Evolutionary conservation across 2,113 vertebrate species (phyloP), one percentile per base, ranked within the genome.

Genomic region (Cochlearius cochlearius): DNA sequence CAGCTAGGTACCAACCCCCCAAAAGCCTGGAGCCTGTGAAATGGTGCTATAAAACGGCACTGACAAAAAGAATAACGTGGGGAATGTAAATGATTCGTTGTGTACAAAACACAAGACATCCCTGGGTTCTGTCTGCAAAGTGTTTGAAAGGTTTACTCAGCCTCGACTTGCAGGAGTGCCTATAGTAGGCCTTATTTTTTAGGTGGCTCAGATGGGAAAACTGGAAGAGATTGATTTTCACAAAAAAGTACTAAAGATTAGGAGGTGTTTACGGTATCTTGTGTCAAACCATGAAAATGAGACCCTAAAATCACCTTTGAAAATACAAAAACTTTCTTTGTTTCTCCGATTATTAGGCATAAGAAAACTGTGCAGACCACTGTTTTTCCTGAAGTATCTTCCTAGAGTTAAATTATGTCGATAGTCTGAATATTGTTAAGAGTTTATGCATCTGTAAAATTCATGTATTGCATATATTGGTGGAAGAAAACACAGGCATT

Each of bases 81-180:
- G 89, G 81, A 95, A 94, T 72, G 63, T 58, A 88, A 77, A 83
- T 60, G 72, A 88, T 88, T 92, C 23, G 3, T 63, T 77, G 90
- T 41, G 90, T 95, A 93, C 79, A 88, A 92, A 95, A 60, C 59
- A 92, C 2, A 3, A 80, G 83, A 80, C 36, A 64, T 88, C 66
- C 83, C 90, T 94, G 83, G 50, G 38, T 71, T 94, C 64, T 93
- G 72, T 94, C 94, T 71, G 58, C 67, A 56, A 90, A 94, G 29
- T 52, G 82, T 96, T 90, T 95, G 92, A 97, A 96, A 94, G 58
- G 43, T 86, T 95, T 92, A 47, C 43, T 91, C 45, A 29, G 72
- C 34, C 38, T 56, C 1, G 1, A 66, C 72, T 88, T 27, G 55
- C 49, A 75, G 55, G 12, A 82, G 50, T 59, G 67, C 68, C 41